Conservation (phyloP, 2,797 vertebrate genomes). For the Hipposideros larvatus region DNA sequence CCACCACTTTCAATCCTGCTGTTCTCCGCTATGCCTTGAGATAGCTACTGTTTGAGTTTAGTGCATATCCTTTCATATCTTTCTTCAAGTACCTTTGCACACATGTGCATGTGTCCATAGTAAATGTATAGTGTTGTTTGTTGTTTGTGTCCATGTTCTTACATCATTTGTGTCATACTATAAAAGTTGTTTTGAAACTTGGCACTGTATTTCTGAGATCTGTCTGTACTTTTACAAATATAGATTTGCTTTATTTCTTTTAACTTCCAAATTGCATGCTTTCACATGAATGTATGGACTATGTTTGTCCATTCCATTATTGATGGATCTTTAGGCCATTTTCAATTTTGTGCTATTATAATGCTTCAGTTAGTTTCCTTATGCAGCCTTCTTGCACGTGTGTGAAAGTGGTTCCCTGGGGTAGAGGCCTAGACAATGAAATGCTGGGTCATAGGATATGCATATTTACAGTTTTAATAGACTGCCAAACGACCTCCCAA, state of each 20-base stretch:
- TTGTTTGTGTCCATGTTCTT: background rate
- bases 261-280: constrained; percentile 47
- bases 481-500: background rate
- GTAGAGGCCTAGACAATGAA: background rate
- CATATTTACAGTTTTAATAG: constrained; percentile 36
- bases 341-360: constrained; percentile 59
- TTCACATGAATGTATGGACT: background rate
- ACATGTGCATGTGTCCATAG: too few relatives aligned
- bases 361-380: constrained; percentile 59
- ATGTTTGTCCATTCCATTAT: constrained; percentile 52
- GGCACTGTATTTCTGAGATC: constrained; percentile 24
- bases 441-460: background rate
- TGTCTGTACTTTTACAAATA: background rate
- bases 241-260: background rate
- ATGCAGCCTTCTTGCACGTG: background rate
- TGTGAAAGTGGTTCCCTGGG: constrained; percentile 14
- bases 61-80: background rate
- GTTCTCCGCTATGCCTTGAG: background rate
- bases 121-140: background rate
- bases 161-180: background rate
- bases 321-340: constrained; percentile 50
- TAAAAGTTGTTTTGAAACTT: constrained; percentile 28
- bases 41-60: background rate
- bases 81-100: background rate
- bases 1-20: background rate